A percentile compares a stretch with the other conserved stretches of the same genome.
Evolutionary conservation across 2,113 vertebrate genomes (phyloP).

Genomic region (Macrotis lagotis): DNA sequence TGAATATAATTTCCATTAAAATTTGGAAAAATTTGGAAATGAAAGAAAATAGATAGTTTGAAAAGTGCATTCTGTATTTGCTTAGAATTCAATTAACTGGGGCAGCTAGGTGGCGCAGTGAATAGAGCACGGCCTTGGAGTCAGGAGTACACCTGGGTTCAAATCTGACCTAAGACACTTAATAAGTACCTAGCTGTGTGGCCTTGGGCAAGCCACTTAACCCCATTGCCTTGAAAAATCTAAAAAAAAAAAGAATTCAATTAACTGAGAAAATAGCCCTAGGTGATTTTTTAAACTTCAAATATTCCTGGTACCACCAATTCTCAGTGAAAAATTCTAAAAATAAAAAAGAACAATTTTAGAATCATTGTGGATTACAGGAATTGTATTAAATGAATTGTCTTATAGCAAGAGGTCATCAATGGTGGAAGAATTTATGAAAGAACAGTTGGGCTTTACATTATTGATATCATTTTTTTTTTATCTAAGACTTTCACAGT

Average conservation of each 20-base stretch:
- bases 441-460: background rate
- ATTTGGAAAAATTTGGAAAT: background rate
- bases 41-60: background rate
- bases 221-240: too few species aligned
- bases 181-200: too few species aligned
- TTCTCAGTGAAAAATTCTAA: background rate
- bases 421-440: background rate
- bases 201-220: too few species aligned
- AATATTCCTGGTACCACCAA: background rate
- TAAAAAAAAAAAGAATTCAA: too few species aligned
- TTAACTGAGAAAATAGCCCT: background rate
- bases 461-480: background rate
- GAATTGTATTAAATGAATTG: background rate
- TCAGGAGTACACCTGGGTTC: too few species aligned
- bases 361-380: background rate
- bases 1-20: slow-evolving; percentile 49
- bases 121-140: too few species aligned
- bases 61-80: background rate
- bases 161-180: too few species aligned
- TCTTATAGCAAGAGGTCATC: background rate
- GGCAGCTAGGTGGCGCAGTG: too few species aligned
- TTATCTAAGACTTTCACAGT: background rate
- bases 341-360: background rate
- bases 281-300: background rate
- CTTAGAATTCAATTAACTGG: slow-evolving; percentile 1